phyloP scores from a whole-genome alignment of 1,140 invertebrate species.

The Leucophenga varia region DNA sequence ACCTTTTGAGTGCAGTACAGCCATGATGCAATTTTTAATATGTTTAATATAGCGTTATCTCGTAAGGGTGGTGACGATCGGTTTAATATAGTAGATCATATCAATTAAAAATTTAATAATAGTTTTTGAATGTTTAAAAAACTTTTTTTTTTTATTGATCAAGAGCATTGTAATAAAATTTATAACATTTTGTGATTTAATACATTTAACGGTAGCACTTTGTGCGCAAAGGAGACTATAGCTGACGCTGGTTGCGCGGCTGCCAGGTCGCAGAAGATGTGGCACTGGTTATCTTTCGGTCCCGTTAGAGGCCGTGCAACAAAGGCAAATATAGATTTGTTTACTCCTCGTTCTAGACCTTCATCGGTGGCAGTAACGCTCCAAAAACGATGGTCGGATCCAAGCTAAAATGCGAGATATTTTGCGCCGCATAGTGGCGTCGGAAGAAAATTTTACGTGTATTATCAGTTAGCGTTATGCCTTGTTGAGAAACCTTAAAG shows the following conservation, averaged over 20 bases:
- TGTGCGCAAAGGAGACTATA: constrained; percentile 93
- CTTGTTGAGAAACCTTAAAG: constrained; percentile 93
- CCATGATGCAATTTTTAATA: too few species aligned
- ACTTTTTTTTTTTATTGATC: neutral
- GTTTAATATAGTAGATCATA: too few species aligned
- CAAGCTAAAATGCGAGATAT: constrained; percentile 87
- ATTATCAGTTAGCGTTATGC: constrained; percentile 93
- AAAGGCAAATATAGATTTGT: constrained; percentile 86
- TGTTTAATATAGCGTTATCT: too few species aligned
- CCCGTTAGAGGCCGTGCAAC: constrained; percentile 77
- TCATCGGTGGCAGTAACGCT: constrained; percentile 44
- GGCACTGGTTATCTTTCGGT: constrained; percentile 87
- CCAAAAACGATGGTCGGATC: constrained; percentile 86
- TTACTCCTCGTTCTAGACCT: constrained; percentile 18
- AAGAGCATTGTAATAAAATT: too few species aligned
- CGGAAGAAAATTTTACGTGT: constrained; percentile 76
- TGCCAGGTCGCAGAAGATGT: constrained; percentile 92
- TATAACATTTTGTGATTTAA: constrained; percentile 12
- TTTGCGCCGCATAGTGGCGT: constrained; percentile 85
- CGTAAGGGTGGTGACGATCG: too few species aligned
- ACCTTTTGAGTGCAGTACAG: too few species aligned
- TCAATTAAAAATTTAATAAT: too few species aligned
- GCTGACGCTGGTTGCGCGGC: constrained; percentile 90
- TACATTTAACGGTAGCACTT: constrained; percentile 68
- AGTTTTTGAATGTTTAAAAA: too few species aligned